Base-by-base conservation (phyloP, 2,797 vertebrate species). In the Myoxocephalus aenaeus region DNA sequence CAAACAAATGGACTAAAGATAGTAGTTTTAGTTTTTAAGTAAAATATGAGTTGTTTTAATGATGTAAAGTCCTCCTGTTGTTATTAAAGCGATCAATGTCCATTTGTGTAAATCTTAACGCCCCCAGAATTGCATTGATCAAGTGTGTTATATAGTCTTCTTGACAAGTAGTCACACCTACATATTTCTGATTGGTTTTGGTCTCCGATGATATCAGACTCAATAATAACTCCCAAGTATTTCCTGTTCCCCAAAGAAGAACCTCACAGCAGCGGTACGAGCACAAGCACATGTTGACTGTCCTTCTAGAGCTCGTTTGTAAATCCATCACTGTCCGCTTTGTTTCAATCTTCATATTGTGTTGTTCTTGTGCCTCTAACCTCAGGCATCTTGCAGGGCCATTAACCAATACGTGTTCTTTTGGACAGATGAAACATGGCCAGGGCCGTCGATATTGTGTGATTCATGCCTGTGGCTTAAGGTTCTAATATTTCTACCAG, bases 391-490 rank as follows among this genome's bases (percentile, higher is more conserved):
- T 81, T 36, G 36, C 58, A 76, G 70, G 54, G 53, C 84, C 84
- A 87, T 92, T 89, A 90, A 82, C 83, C 71, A 85, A 53, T 73
- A 77, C 32, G 65, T 68, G 66, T 67, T 59, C 81, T 83, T 74
- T 79, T 46, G 79, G 88, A 91, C 82, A 84, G 81, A 90, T 91
- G 86, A 88, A 87, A 88, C 90, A 84, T 64, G 77, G 74, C 80
- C 78, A 50, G 72, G 77, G 58, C 70, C 80, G 77, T 86, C 56
- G 75, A 83, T 87, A 79, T 53, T 74, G 63, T 79, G 66, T 89
- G 90, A 93, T 91, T 92, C 86, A 90, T 91, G 86, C 82, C 80
- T 86, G 77, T 90, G 82, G 89, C 86, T 90, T 85, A 70, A 85
- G 83, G 83, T 86, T 88, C 68, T 87, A 87, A 90, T 90, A 91